Evolutionary conservation across 2,888 invertebrate genomes (phyloP), one percentile per base, ranked within the genome.

Genomic region (Drosophila borealis): DNA sequence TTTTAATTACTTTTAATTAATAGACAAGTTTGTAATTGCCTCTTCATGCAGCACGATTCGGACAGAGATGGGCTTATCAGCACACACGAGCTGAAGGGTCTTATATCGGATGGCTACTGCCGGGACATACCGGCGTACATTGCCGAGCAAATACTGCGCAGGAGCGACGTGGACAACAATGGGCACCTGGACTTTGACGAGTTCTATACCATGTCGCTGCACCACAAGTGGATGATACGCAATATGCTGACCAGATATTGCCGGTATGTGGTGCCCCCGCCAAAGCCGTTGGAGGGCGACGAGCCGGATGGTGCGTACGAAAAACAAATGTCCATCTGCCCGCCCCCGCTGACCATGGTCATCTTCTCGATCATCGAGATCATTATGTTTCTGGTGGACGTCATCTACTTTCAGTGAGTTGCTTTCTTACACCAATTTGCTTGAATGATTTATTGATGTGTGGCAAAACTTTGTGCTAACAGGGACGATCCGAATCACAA

Each of bases 271-370:
- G 89, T 93, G 21, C 93, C 93, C 8, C 89, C 91, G 21, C 92
- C 92, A 5, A 90, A 90, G 59, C 90, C 90, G 3, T 70, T 87
- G 11, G 91, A 89, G 54, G 91, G 91, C 1, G 92, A 93, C 80
- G 90, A 93, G 76, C 89, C 90, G 25, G 96, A 96, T 93, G 96
- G 96, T 3, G 95, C 95, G 6, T 98, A 98, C 92, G 96, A 98
- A 89, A 96, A 97, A 84, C 96, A 98, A 91, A 99, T 99, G 93
- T 96, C 95, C 70, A 98, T 99, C 90, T 96, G 95, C 91, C 99
- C 99, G 13, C 99, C 99, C 0, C 96, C 97, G 0, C 90, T 99
- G 57, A 97, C 98, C 90, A 98, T 99, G 96, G 94, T 98, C 72
- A 93, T 97, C 69, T 96, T 99, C 85, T 98, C 97, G 4, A 88